Evolutionary conservation across 2,888 invertebrate species (phyloP), one percentile per base, ranked within the genome.

Genomic region (Drosophila heteroneura): DNA sequence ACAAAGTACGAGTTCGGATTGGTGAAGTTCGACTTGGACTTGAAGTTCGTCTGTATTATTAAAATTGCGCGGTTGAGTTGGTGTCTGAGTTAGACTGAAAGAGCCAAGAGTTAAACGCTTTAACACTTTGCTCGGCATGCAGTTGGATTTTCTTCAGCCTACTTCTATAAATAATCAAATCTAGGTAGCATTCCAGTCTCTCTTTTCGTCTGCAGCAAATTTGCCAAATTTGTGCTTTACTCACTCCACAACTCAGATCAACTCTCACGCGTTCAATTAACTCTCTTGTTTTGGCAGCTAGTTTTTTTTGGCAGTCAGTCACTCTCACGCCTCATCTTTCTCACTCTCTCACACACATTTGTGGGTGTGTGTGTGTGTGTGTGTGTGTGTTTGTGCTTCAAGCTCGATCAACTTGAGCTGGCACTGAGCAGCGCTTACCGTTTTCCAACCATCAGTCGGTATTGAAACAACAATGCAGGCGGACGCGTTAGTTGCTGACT

Each of bases 391-490:
- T n/a, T 65, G 52, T 39, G 16, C 12, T 64, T 71, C 22, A 75
- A 77, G 73, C 81, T 65, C 71, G 82, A 87, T 85, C 72, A 75
- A 32, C 63, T 56, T 26, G 53, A 37, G 68, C 70, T 70, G 63
- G 66, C 65, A 67, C 28, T 58, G 76, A 80, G 69, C 63, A 44
- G 41, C 47, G 81, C 74, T 87, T 85, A 76, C 61, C 67, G 82
- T 54, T 85, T 83, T 44, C n/a, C 57, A 57, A 64, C 68, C 64
- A 74, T 83, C 91, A 91, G 91, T 91, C 84, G 83, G 79, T 74
- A 83, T 82, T 67, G 77, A 77, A 81, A 82, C 82, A 83, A 91
- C 87, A 89, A 86, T 85, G 90, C 83, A 90, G 85, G 85, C 91
- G 90, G 90, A 85, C 86, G 91, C 75, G 79, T 79, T 80, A 44